Conservation (phyloP, 2,888 invertebrate species). For the Drosophila atroscutellata region DNA sequence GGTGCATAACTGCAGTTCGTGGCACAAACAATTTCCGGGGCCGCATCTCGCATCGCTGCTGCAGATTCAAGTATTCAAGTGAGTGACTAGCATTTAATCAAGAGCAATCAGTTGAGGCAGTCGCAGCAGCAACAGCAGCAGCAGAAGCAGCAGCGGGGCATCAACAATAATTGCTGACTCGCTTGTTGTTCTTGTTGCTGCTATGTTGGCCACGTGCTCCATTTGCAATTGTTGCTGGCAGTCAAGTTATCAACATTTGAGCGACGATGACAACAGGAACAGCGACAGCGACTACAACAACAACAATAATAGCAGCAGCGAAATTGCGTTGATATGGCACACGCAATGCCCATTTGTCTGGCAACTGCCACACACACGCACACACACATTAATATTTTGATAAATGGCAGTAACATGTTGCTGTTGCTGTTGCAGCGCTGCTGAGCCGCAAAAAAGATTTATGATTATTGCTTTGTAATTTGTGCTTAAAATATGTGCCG, state of each 20-base stretch:
- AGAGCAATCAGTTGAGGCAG: constrained; percentile 70
- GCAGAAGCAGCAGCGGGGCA: constrained; percentile 18
- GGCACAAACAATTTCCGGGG: constrained; percentile 74
- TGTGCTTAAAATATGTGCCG: constrained; percentile 79
- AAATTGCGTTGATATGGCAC: constrained; percentile 64
- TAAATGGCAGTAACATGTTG: constrained; percentile 75
- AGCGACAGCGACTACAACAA: constrained; percentile 33
- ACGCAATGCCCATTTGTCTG: constrained; percentile 75
- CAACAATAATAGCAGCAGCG: constrained; percentile 4
- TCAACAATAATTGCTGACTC: constrained; percentile 60
- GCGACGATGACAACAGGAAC: constrained; percentile 64
- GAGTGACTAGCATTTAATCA: constrained; percentile 77
- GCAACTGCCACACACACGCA: constrained; percentile 64
- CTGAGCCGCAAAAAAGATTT: constrained; percentile 78
- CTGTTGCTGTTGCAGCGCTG: constrained; percentile 44
- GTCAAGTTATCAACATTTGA: constrained; percentile 62
- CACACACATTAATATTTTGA: constrained; percentile 60
- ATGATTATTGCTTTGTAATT: constrained; percentile 80
- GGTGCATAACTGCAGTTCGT: constrained; percentile 66
- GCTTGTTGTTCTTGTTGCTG: constrained; percentile 43
- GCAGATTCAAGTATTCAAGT: constrained; percentile 63
- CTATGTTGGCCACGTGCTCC: constrained; percentile 65
- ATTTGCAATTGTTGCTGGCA: constrained; percentile 61
- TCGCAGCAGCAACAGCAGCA: constrained; percentile 28
- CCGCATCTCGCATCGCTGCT: constrained; percentile 27